These are phyloP conservation scores for Campylomormyrus numenius DNA, from an alignment of 2,113 vertebrate species.

Conservation along the genomic window DNA sequence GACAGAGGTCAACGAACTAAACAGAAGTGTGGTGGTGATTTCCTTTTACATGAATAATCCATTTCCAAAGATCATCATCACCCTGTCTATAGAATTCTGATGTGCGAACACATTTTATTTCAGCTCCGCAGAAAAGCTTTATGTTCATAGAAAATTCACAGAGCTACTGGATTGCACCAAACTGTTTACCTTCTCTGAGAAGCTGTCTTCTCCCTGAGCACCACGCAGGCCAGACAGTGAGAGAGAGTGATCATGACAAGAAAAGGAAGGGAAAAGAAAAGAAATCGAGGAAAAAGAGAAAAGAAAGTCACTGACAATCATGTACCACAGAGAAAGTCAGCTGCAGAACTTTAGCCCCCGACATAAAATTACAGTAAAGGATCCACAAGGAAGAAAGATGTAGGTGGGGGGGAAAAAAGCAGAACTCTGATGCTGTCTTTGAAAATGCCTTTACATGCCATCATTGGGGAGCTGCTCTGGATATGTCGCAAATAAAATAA, in stretches of 20 bases:
- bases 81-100: background rate
- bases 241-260: slow-evolving; percentile 30
- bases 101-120: background rate
- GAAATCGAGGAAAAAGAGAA: slow-evolving; percentile 28
- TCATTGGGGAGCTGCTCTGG: background rate
- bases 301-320: slow-evolving; percentile 24
- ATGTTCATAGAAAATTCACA: background rate
- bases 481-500: background rate
- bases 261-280: slow-evolving; percentile 6
- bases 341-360: background rate
- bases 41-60: background rate
- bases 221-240: slow-evolving; percentile 61
- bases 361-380: background rate
- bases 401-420: background rate
- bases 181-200: slow-evolving; percentile 89
- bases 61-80: background rate
- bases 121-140: background rate
- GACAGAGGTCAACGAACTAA: background rate
- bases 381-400: background rate
- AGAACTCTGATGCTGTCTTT: background rate
- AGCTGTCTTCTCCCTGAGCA: slow-evolving; percentile 94
- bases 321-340: background rate
- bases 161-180: background rate
- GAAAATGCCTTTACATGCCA: background rate
- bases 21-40: background rate